A percentile compares a stretch with the other conserved stretches of the same genome.
phyloP scores from a whole-genome alignment of 2,113 vertebrate genomes.

The Burhinus bistriatus region DNA sequence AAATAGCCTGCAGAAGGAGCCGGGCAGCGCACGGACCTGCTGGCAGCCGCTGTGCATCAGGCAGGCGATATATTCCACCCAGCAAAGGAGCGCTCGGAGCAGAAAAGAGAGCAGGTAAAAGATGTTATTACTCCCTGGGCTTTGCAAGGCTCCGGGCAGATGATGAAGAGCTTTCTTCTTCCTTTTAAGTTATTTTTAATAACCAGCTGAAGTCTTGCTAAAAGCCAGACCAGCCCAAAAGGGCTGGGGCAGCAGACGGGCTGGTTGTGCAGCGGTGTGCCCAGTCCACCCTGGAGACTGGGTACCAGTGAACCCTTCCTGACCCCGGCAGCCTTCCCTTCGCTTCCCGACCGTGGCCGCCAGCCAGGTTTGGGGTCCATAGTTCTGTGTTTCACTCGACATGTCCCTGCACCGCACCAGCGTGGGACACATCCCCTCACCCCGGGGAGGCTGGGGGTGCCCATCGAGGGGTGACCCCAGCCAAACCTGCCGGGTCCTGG shows the following conservation, averaged over 20 bases:
- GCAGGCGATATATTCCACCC: not conserved
- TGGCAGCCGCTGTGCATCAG: not conserved
- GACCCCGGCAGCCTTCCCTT: accelerated
- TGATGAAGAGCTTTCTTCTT: not conserved
- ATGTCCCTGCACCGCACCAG: not conserved
- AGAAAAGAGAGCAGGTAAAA: not conserved
- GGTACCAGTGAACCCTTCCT: not conserved
- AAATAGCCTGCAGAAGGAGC: not conserved
- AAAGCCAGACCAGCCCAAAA: not conserved
- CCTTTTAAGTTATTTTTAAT: not conserved
- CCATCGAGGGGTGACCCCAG: not conserved
- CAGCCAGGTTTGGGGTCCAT: accelerated
- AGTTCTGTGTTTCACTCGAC: not conserved
- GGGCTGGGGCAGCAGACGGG: not conserved
- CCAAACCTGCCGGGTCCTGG: not conserved
- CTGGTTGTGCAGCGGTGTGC: not conserved
- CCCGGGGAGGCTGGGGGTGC: not conserved
- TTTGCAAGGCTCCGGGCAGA: not conserved
- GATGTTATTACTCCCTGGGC: not conserved
- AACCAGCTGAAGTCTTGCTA: not conserved
- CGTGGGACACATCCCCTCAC: accelerated
- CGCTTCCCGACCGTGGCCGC: not conserved
- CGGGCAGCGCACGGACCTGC: not conserved
- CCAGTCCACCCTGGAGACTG: not conserved
- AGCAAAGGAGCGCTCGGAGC: not conserved